phyloP scores from a whole-genome alignment of 2,113 vertebrate genomes.

The Plotosus lineatus region DNA sequence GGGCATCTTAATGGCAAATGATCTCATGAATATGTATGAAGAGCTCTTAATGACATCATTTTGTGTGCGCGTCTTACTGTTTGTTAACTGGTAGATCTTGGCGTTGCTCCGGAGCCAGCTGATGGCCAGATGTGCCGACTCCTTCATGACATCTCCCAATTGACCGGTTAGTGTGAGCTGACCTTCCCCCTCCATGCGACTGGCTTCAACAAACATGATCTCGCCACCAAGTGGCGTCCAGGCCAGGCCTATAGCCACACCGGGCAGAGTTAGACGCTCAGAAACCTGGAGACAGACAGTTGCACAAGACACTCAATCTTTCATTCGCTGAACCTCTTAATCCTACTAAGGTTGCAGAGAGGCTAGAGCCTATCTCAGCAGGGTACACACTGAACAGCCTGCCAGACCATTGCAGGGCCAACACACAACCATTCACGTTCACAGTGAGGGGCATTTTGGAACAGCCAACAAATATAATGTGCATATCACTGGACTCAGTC shows the following conservation, averaged over 20 bases:
- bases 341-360: no score
- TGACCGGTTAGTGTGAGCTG: conserved; percentile 93
- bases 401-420: no score
- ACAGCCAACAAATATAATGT: no score
- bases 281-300: conserved; percentile 78
- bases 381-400: no score
- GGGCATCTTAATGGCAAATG: background rate
- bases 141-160: conserved; percentile 95
- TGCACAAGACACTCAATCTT: background rate
- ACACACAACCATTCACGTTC: no score
- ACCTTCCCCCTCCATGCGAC: conserved; percentile 92
- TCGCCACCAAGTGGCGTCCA: conserved; percentile 94
- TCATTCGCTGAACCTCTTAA: no score
- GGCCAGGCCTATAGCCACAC: conserved; percentile 91
- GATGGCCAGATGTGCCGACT: conserved; percentile 93
- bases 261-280: conserved; percentile 86
- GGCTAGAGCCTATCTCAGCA: no score
- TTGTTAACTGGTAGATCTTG: conserved; percentile 86
- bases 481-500: no score
- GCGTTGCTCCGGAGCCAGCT: conserved; percentile 96
- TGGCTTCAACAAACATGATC: conserved; percentile 98
- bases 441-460: no score
- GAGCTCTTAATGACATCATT: background rate
- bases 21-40: background rate
- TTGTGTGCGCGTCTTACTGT: conserved; percentile 69